phyloP scores from a whole-genome alignment of 2,113 vertebrate species.

The Centropristis striata region DNA sequence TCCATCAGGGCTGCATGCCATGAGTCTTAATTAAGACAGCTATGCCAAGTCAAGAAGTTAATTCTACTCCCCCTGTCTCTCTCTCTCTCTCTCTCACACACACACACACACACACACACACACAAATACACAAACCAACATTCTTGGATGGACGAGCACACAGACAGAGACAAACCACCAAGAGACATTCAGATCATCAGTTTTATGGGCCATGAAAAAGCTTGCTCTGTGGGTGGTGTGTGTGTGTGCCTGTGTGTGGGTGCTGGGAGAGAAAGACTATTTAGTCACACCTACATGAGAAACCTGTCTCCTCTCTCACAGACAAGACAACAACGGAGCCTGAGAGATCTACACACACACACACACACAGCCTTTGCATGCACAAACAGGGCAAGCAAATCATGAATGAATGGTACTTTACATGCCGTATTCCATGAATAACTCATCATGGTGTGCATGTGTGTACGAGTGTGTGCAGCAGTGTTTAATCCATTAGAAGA shows the following conservation, averaged over 20 bases:
- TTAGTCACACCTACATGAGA: conserved; percentile 74
- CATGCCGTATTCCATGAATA: conserved; percentile 25
- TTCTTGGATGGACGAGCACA: conserved; percentile 24
- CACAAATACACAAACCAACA: conserved; percentile 22
- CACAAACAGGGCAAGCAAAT: conserved; percentile 21
- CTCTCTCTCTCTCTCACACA: neutral
- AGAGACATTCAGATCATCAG: conserved; percentile 62
- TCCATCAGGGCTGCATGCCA: conserved; percentile 67
- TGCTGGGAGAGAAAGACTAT: conserved; percentile 55
- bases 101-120: conserved; percentile 5
- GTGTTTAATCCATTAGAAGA: conserved; percentile 47
- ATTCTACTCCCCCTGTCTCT: neutral
- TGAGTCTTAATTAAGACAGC: conserved; percentile 73
- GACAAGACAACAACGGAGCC: conserved; percentile 58
- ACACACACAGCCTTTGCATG: neutral
- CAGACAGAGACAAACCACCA: conserved; percentile 46
- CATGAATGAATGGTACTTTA: conserved; percentile 24
- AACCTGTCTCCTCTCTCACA: conserved; percentile 61
- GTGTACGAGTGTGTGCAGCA: conserved; percentile 10
- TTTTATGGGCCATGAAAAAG: conserved; percentile 74
- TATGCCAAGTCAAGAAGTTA: conserved; percentile 74
- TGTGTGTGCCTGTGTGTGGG: conserved; percentile 33
- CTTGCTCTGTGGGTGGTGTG: conserved; percentile 56
- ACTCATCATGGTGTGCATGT: conserved; percentile 19
- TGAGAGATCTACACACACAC: neutral